Evolutionary conservation across 2,888 invertebrate species (phyloP), one percentile per base, ranked within the genome.

Genomic region (Apantesis nais): DNA sequence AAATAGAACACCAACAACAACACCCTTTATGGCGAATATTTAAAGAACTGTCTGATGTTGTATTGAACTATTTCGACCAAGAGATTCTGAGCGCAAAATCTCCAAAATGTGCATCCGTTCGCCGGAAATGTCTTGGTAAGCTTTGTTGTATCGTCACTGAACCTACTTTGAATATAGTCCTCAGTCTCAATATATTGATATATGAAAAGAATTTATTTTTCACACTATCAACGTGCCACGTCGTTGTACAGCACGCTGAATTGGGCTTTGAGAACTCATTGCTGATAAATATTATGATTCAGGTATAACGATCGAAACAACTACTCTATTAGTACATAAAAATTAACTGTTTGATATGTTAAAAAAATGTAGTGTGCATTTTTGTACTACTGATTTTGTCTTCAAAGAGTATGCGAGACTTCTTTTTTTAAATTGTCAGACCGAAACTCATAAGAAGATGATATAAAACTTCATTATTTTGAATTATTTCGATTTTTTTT

Each of bases 91-190:
- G 87, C 88, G 83, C 85, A 86, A 92, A 91, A 93, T 93, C 92
- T 92, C 89, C 90, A 89, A 93, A 94, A 93, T 92, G 91, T 92
- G 90, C 90, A 92, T 90, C 85, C 89, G 87, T 86, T 86, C 83
- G 79, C 83, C 89, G 91, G 92, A 90, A 91, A 92, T 90, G 90
- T 92, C 89, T 88, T 85, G 86, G 85, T 88, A 89, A 92, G 91
- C 91, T 89, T 84, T 82, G 82, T 83, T 86, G 86, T 89, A 90
- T 89, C 89, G 86, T 81, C 82, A 82, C 84, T 81, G 87, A 85
- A 86, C 86, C 87, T 89, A 86, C 81, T 89, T 87, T 91, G 91
- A 91, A 93, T 93, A 92, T 89, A 85, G 78, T 71, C 74, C 74
- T 78, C 76, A 75, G 64, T 74, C 71, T 74, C 77, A 71, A 79